Percentiles rank a stretch among this genome's conserved stretches.
These are phyloP conservation scores for Tortrix viridana DNA, from an alignment of 2,888 invertebrate genomes.

Conservation along the genomic window DNA sequence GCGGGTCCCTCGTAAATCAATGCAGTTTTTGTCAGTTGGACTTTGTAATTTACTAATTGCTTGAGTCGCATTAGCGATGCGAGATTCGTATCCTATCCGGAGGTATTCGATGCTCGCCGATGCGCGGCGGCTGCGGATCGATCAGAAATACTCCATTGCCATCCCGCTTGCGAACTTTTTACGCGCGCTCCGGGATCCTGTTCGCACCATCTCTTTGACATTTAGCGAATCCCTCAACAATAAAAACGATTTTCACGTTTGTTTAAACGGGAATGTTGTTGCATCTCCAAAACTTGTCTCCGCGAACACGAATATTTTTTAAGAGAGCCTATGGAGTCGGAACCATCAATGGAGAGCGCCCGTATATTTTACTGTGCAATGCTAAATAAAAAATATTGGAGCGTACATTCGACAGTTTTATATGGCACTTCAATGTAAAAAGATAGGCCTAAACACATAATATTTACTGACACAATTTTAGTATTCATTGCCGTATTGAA, in stretches of 20 bases:
- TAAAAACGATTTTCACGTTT: conserved; percentile 66
- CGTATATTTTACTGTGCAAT: too few species aligned
- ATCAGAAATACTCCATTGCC: conserved; percentile 25
- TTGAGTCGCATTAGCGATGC: conserved; percentile 54
- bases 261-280: conserved; percentile 55
- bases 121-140: conserved; percentile 34
- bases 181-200: conserved; percentile 68
- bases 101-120: conserved; percentile 52
- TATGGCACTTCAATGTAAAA: background rate
- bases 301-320: conserved; percentile 50
- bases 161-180: conserved; percentile 62
- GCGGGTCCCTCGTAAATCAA: conserved; percentile 43
- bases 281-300: conserved; percentile 56
- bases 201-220: conserved; percentile 70
- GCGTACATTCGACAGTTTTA: too few species aligned
- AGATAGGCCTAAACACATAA: background rate
- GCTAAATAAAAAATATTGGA: too few species aligned
- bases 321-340: conserved; percentile 6
- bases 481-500: background rate
- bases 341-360: conserved; percentile 9
- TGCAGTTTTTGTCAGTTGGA: conserved; percentile 54
- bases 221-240: conserved; percentile 66
- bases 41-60: conserved; percentile 63
- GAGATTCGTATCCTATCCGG: conserved; percentile 55
- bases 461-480: background rate